Evolutionary conservation across 2,797 vertebrate genomes (phyloP), one percentile per base, ranked within the genome.

Genomic region (Trachurus trachurus): DNA sequence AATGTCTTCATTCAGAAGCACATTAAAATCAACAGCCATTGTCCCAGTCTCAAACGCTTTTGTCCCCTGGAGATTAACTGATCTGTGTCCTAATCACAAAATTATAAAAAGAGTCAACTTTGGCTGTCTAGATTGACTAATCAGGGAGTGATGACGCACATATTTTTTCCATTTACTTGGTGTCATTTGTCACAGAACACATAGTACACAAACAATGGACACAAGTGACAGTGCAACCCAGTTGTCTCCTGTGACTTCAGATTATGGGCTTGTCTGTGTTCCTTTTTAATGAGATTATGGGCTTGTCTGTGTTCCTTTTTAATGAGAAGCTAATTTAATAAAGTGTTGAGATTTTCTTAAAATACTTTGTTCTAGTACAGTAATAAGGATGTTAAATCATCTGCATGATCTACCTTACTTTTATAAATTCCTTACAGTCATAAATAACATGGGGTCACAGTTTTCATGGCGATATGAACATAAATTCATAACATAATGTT

Each of bases 31-130:
- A 82, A 65, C 66, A 69, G 64, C 29, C 21, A 54, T 29, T 84
- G 57, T 76, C 56, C 73, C n/a, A 80, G 66, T 62, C 74, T 61
- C 50, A 76, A 80, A 79, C n/a, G n/a, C 39, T 29, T 81, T 53
- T 69, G 69, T 71, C 52, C 76, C 56, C 71, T 26, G 66, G 76
- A 89, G 86, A 85, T 75, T 49, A 87, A 81, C 66, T 69, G 56
- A 45, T 73, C 70, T 42, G 50, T 0, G 44, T 85, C 77, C 79
- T 93, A 93, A 92, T 92, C 61, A 87, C 74, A 72, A 68, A 89
- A 93, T 93, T 88, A 88, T 71, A 70, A 81, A 78, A 81, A 79
- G 74, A 87, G 60, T 70, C 58, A 82, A 86, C 66, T 85, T 78
- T 22, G 66, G 69, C 66, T 45, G 50, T 71, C 81, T 81, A 82